Evolutionary conservation across 2,888 invertebrate genomes (phyloP).

Genomic region (Patella caerulea): DNA sequence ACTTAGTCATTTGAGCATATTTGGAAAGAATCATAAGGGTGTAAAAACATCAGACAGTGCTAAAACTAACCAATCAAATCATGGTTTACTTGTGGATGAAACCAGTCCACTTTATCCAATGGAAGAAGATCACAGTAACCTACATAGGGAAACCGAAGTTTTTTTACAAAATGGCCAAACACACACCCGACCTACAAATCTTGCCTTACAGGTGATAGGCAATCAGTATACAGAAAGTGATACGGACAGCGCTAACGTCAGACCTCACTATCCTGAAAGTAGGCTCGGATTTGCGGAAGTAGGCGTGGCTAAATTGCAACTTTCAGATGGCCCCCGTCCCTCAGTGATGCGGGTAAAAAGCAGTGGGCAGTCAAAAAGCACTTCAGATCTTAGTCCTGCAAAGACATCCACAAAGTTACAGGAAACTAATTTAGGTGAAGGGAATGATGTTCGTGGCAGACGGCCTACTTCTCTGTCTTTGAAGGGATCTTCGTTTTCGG

Average conservation of each 20-base stretch:
- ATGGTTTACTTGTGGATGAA: slow-evolving; percentile 16
- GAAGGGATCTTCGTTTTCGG: slow-evolving; percentile 32
- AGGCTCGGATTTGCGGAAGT: slow-evolving; percentile 49
- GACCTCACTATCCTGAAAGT: slow-evolving; percentile 27
- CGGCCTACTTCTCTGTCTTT: slow-evolving; percentile 59
- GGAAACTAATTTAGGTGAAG: slow-evolving; percentile 40
- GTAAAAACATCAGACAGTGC: not conserved
- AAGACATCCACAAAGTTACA: slow-evolving; percentile 28
- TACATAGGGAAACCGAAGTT: slow-evolving; percentile 57
- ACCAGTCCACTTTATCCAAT: slow-evolving; percentile 21
- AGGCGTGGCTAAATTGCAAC: slow-evolving; percentile 46
- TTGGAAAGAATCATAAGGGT: slow-evolving; percentile 31
- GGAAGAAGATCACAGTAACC: slow-evolving; percentile 39
- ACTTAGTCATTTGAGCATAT: slow-evolving; percentile 39
- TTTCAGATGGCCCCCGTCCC: slow-evolving; percentile 29
- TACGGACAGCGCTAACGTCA: slow-evolving; percentile 29
- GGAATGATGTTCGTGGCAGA: slow-evolving; percentile 24
- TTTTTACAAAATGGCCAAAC: slow-evolving; percentile 54
- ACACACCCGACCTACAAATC: slow-evolving; percentile 44
- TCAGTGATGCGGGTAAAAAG: slow-evolving; percentile 42
- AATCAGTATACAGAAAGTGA: slow-evolving; percentile 32
- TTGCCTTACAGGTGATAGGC: slow-evolving; percentile 34
- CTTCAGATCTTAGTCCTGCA: slow-evolving; percentile 50
- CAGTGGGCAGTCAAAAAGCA: slow-evolving; percentile 53
- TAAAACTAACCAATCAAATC: slow-evolving; percentile 13